A percentile compares a stretch with the other conserved stretches of the same genome.
Evolutionary conservation across 1,140 invertebrate genomes (phyloP).

Genomic region (Branchinecta lindahli): DNA sequence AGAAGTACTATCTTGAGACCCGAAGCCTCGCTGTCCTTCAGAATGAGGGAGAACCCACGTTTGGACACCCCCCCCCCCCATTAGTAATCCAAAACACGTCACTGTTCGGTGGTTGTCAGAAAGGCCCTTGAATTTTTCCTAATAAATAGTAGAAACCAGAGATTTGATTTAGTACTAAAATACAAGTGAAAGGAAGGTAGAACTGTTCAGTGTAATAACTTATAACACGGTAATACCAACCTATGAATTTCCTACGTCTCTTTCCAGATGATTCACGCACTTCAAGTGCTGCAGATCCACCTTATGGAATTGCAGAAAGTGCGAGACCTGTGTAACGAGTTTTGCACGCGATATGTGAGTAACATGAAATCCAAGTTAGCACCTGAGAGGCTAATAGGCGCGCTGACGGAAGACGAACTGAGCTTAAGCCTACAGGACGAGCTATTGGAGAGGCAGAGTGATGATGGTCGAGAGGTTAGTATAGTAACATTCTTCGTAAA

Average conservation of each 20-base stretch:
- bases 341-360: slow-evolving; percentile 84
- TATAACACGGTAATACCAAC: slow-evolving; percentile 11
- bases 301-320: slow-evolving; percentile 88
- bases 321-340: slow-evolving; percentile 90
- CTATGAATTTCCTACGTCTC: slow-evolving; percentile 19
- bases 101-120: no score
- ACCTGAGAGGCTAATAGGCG: neutral
- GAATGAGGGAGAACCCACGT: no score
- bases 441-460: neutral
- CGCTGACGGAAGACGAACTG: neutral
- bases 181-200: no score
- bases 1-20: no score
- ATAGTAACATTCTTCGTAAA: neutral
- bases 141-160: no score
- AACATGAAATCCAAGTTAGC: neutral
- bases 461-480: neutral
- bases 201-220: neutral
- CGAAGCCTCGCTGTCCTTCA: no score
- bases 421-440: neutral
- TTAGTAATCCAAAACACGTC: no score
- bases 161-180: no score
- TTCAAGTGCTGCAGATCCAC: slow-evolving; percentile 91
- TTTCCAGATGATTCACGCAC: slow-evolving; percentile 85
- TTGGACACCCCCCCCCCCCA: no score
- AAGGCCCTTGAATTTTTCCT: no score